Conservation (phyloP, 2,113 vertebrate species). For the Tetrax tetrax region DNA sequence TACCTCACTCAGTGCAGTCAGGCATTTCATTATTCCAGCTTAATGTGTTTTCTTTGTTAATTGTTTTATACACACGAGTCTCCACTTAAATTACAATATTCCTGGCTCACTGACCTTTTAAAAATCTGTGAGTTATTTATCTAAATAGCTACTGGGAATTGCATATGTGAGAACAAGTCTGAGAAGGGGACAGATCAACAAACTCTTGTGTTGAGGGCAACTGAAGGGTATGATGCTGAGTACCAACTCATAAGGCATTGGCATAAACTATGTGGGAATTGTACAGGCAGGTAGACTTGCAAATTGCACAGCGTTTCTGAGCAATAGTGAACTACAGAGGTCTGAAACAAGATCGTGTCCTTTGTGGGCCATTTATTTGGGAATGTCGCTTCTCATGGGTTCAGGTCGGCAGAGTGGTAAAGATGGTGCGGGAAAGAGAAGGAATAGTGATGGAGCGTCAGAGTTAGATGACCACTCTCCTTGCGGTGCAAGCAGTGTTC, state of each 20-base stretch:
- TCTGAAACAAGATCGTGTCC: neutral
- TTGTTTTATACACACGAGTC: neutral
- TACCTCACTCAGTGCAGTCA: neutral
- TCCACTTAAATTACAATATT: neutral
- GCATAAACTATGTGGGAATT: neutral
- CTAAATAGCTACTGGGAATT: neutral
- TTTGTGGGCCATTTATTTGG: neutral
- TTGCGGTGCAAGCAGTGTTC: accelerated
- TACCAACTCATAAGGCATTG: neutral
- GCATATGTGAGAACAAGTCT: neutral
- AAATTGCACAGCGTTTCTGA: neutral
- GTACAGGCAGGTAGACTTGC: neutral
- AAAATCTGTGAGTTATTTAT: neutral
- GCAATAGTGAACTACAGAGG: neutral
- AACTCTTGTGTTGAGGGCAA: neutral
- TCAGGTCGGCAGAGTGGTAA: neutral
- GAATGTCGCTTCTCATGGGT: neutral
- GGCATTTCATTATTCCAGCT: neutral
- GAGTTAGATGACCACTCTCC: neutral
- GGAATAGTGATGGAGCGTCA: accelerated
- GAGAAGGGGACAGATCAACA: neutral
- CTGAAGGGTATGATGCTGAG: neutral
- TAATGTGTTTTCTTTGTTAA: neutral
- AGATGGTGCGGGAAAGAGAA: neutral
- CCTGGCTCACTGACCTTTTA: neutral